phyloP scores from a whole-genome alignment of 2,113 vertebrate species.

The Sitta europaea region DNA sequence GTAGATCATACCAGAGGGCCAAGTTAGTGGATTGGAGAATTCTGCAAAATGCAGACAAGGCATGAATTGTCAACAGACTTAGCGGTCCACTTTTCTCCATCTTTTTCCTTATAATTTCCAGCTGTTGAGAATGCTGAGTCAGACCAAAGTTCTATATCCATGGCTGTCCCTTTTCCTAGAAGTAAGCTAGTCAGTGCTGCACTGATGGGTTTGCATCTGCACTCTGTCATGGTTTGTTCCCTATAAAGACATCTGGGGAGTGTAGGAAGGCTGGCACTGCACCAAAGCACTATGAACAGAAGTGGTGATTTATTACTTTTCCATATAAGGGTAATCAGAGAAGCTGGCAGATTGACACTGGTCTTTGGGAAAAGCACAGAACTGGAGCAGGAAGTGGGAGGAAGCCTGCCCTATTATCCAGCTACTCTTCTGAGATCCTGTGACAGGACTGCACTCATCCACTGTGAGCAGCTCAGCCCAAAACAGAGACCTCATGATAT shows the following conservation, averaged over 20 bases:
- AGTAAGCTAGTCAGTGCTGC: background rate
- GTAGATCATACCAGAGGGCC: background rate
- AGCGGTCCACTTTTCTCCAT: background rate
- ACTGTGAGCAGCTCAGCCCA: background rate
- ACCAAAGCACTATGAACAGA: background rate
- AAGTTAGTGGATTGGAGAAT: background rate
- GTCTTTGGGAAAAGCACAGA: background rate
- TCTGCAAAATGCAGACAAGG: background rate
- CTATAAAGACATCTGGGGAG: background rate
- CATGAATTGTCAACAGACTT: background rate
- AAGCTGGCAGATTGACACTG: background rate
- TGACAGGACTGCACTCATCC: background rate
- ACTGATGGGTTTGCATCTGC: background rate
- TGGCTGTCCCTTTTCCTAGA: background rate
- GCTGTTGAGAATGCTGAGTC: background rate
- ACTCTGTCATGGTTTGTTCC: background rate
- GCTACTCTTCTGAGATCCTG: background rate
- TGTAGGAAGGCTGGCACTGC: background rate
- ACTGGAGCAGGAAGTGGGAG: background rate
- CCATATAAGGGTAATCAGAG: background rate
- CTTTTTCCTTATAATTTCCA: background rate
- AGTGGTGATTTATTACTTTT: background rate
- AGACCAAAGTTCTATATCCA: background rate
- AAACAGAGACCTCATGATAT: background rate
- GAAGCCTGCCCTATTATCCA: background rate